Conservation (phyloP, 2,113 vertebrate species). For the Silurus glanis region DNA sequence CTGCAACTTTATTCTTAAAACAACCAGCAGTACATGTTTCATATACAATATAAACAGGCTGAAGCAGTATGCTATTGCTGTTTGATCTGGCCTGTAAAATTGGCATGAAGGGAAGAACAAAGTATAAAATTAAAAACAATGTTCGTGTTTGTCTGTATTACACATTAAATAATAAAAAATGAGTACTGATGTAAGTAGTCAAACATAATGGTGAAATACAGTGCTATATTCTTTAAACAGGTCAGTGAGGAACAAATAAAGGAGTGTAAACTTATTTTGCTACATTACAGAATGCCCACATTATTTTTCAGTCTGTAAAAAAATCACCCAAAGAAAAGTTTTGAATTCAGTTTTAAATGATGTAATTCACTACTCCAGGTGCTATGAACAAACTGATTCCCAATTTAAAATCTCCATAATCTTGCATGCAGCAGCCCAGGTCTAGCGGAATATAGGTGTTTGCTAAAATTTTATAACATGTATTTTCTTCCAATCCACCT, state of each 20-base stretch:
- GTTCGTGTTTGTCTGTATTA: constrained; percentile 59
- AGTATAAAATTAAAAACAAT: constrained; percentile 45
- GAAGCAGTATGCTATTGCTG: constrained; percentile 66
- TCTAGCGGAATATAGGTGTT: constrained; percentile 58
- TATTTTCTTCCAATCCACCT: constrained; percentile 49
- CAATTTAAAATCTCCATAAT: constrained; percentile 46
- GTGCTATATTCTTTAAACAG: constrained; percentile 44
- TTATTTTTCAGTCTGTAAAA: constrained; percentile 27
- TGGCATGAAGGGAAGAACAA: constrained; percentile 14
- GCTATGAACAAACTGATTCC: constrained; percentile 36
- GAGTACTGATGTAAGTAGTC: constrained; percentile 50
- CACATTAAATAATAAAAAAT: constrained; percentile 49
- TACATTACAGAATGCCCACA: constrained; percentile 67
- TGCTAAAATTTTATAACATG: constrained; percentile 28
- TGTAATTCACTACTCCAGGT: background rate
- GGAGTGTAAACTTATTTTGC: constrained; percentile 58
- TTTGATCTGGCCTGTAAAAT: constrained; percentile 56
- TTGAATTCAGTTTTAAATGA: background rate
- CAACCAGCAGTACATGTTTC: constrained; percentile 48
- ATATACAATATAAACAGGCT: constrained; percentile 37
- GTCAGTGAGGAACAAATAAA: constrained; percentile 42
- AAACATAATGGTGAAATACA: constrained; percentile 4
- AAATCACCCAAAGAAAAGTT: background rate
- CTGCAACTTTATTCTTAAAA: constrained; percentile 20
- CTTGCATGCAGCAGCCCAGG: constrained; percentile 56